These are phyloP conservation scores for Ichneumon xanthorius DNA, from an alignment of 2,888 invertebrate species.

Conservation along the genomic window DNA sequence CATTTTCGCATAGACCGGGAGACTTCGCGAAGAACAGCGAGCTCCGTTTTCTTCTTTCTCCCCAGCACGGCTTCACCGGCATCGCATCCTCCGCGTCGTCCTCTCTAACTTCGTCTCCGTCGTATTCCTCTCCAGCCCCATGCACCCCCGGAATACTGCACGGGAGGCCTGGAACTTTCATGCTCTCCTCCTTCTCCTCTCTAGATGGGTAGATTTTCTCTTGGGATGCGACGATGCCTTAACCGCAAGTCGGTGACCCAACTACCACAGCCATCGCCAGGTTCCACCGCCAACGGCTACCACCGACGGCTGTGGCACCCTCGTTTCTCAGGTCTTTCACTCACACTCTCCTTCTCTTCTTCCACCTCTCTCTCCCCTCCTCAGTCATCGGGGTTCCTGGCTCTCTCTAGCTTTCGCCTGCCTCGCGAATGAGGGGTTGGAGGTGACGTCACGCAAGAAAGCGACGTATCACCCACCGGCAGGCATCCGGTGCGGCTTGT, in stretches of 20 bases:
- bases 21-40: background rate
- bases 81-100: background rate
- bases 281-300: slow-evolving; percentile 46
- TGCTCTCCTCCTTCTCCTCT: slow-evolving; percentile 29
- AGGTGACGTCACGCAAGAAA: slow-evolving; percentile 78
- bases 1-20: slow-evolving; percentile 26
- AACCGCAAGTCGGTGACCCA: slow-evolving; percentile 60
- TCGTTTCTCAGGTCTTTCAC: slow-evolving; percentile 68
- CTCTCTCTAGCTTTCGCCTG: slow-evolving; percentile 31
- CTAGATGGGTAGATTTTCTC: slow-evolving; percentile 50
- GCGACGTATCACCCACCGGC: slow-evolving; percentile 79
- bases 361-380: slow-evolving; percentile 26
- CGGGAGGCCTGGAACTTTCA: slow-evolving; percentile 2
- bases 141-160: background rate
- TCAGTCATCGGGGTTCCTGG: slow-evolving; percentile 43
- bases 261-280: slow-evolving; percentile 58
- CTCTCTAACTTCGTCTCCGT: background rate
- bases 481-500: slow-evolving; percentile 74
- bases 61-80: background rate
- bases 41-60: slow-evolving; percentile 10
- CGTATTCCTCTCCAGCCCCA: background rate
- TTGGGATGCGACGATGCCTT: slow-evolving; percentile 53
- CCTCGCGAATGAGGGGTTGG: slow-evolving; percentile 52
- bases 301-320: slow-evolving; percentile 39
- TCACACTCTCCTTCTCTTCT: slow-evolving; percentile 51